A percentile compares a stretch with the other conserved stretches of the same genome.
Conservation (phyloP, 2,888 invertebrate genomes). For the Athalia rosae region DNA sequence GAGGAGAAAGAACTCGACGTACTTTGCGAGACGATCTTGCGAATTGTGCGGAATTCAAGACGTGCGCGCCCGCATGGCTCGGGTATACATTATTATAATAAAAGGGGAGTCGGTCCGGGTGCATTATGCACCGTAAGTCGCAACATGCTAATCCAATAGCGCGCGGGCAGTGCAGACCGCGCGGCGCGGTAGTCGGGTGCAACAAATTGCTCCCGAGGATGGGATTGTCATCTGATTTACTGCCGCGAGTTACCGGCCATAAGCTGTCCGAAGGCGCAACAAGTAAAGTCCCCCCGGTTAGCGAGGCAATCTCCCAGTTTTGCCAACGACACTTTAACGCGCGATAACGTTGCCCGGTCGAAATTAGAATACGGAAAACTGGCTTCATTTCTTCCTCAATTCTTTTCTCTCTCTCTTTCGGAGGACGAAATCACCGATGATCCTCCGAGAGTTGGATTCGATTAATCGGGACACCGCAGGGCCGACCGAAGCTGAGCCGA, state of each 20-base stretch:
- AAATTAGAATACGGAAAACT: too few species aligned
- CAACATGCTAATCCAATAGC: slow-evolving; percentile 38
- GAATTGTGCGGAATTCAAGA: background rate
- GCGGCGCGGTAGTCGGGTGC: slow-evolving; percentile 17
- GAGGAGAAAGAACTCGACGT: too few species aligned
- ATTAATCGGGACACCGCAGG: too few species aligned
- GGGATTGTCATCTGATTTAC: slow-evolving; percentile 44
- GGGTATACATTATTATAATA: background rate
- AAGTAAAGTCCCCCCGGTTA: slow-evolving; percentile 26
- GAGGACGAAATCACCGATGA: too few species aligned
- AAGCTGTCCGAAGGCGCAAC: slow-evolving; percentile 19
- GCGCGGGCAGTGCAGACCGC: slow-evolving; percentile 9
- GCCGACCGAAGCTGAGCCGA: background rate
- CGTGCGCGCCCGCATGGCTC: background rate
- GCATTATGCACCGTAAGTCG: slow-evolving; percentile 40
- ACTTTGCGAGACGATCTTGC: too few species aligned
- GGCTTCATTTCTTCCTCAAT: too few species aligned
- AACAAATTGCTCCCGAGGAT: slow-evolving; percentile 40
- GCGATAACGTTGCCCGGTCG: too few species aligned
- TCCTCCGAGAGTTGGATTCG: too few species aligned
- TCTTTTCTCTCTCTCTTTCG: too few species aligned
- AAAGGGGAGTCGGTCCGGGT: background rate
- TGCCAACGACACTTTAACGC: too few species aligned
- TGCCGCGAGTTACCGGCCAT: slow-evolving; percentile 35
- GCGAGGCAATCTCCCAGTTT: slow-evolving; percentile 4